Percentiles rank a stretch among this genome's conserved stretches.
Conservation (phyloP, 2,888 invertebrate genomes). For the Cordilura impudica region DNA sequence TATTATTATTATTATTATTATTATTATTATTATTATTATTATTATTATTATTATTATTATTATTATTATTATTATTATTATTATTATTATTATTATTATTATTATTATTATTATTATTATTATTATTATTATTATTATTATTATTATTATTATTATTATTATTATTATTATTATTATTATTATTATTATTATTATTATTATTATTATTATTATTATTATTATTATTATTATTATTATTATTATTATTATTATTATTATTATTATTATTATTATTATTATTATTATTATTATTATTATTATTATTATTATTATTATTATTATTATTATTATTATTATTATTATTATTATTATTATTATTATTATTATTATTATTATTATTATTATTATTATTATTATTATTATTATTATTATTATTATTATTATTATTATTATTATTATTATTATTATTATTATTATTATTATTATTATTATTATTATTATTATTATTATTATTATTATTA, state of each 20-base stretch:
- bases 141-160: too few relatives aligned
- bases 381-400: conserved; percentile 12
- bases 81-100: too few relatives aligned
- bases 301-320: neutral
- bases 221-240: neutral
- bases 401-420: conserved; percentile 6
- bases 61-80: too few relatives aligned
- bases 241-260: conserved; percentile 6
- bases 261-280: neutral
- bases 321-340: neutral
- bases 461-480: conserved; percentile 5
- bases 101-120: too few relatives aligned
- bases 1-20: too few relatives aligned
- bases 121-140: too few relatives aligned
- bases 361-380: conserved; percentile 11
- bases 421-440: conserved; percentile 3
- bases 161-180: too few relatives aligned
- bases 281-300: conserved; percentile 10
- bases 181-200: conserved; percentile 6
- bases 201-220: conserved; percentile 6
- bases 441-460: conserved; percentile 6
- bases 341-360: conserved; percentile 8
- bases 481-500: conserved; percentile 6
- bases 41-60: too few relatives aligned
- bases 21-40: too few relatives aligned